phyloP scores from a whole-genome alignment of 1,140 invertebrate species.

The Eciton burchellii region DNA sequence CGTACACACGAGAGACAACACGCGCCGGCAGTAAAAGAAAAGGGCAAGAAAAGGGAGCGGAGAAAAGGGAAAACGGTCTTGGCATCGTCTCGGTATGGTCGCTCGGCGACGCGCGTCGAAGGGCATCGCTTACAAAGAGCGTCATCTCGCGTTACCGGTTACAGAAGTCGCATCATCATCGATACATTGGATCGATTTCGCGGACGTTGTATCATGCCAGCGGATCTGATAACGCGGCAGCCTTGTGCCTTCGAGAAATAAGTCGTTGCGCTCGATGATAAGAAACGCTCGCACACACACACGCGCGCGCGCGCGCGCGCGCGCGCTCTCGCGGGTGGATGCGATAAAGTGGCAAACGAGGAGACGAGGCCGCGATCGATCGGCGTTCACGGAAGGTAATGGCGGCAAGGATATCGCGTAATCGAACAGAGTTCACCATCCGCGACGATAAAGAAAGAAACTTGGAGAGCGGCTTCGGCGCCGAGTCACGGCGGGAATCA shows the following conservation, averaged over 20 bases:
- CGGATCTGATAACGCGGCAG: conserved; percentile 3
- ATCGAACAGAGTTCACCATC: conserved; percentile 21
- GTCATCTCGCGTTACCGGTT: conserved; percentile 28
- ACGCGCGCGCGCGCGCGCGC: too few relatives aligned
- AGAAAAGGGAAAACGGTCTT: not conserved
- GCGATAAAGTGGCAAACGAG: conserved; percentile 6
- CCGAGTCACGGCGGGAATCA: not conserved
- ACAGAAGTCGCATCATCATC: conserved; percentile 20
- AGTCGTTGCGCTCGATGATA: conserved; percentile 20
- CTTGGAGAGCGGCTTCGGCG: not conserved
- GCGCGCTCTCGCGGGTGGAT: too few relatives aligned
- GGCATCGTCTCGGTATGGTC: not conserved
- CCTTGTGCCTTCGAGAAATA: conserved; percentile 25
- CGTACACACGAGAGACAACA: conserved; percentile 5
- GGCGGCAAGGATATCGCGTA: conserved; percentile 8
- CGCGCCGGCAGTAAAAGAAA: not conserved
- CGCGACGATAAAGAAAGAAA: conserved; percentile 24
- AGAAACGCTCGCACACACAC: not conserved
- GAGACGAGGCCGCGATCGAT: not conserved
- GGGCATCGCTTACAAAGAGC: conserved; percentile 32
- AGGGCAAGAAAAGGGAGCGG: not conserved
- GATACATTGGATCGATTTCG: conserved; percentile 18
- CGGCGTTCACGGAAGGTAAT: conserved; percentile 39
- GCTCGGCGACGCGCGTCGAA: not conserved
- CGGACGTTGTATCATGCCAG: not conserved